Evolutionary conservation across 1,140 invertebrate species (phyloP).

Genomic region (Odontomachus brunneus): DNA sequence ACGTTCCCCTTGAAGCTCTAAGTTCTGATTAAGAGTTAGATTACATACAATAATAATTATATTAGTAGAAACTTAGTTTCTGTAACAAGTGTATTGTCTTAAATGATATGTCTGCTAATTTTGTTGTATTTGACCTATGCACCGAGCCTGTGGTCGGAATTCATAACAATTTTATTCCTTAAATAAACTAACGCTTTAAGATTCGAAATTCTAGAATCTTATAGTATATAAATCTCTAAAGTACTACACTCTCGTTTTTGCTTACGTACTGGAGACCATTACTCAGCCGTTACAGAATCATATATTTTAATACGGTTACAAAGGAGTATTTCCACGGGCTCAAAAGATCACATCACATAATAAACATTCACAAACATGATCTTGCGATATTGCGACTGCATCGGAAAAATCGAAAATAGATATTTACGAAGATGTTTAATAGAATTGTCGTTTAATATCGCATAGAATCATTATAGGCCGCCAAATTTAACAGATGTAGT

Average conservation of each 20-base stretch:
- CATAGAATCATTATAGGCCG: slow-evolving; percentile 31
- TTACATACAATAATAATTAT: slow-evolving; percentile 81
- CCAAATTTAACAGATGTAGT: slow-evolving; percentile 16
- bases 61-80: slow-evolving; percentile 85
- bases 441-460: slow-evolving; percentile 1
- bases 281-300: slow-evolving; percentile 69
- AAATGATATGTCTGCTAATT: slow-evolving; percentile 86
- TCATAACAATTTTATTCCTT: slow-evolving; percentile 80
- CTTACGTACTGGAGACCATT: slow-evolving; percentile 78
- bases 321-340: slow-evolving; percentile 76
- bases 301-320: slow-evolving; percentile 69
- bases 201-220: slow-evolving; percentile 77
- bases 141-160: slow-evolving; percentile 74
- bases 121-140: slow-evolving; percentile 77
- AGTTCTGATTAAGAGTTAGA: slow-evolving; percentile 76
- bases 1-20: slow-evolving; percentile 68
- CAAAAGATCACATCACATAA: slow-evolving; percentile 29
- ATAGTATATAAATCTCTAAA: slow-evolving; percentile 77
- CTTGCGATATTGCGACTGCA: slow-evolving; percentile 21
- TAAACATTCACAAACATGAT: slow-evolving; percentile 8
- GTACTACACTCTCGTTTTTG: slow-evolving; percentile 65
- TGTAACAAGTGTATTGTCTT: slow-evolving; percentile 85
- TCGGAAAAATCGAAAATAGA: slow-evolving; percentile 20
- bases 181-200: slow-evolving; percentile 81
- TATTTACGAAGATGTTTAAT: slow-evolving; percentile 2